Evolutionary conservation across 2,797 vertebrate species (phyloP), one percentile per base, ranked within the genome.

Genomic region (Lycodopsis pacificus): DNA sequence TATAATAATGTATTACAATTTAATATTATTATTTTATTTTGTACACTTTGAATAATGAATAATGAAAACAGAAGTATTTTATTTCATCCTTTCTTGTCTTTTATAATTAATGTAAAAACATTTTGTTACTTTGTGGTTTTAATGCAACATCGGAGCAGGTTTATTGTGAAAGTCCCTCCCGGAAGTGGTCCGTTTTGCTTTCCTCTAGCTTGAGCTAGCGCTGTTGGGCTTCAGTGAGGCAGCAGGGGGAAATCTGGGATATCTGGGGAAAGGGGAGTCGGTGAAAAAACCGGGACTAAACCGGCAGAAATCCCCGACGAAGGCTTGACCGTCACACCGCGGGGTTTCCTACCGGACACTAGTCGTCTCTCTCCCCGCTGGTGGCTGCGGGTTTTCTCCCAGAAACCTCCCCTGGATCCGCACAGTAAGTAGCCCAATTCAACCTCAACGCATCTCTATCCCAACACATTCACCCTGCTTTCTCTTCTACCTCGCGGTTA

Each of bases 361-460:
- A 49, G 57, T 9, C 17, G 65, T 59, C 58, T 2, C 61, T 68
- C 51, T 57, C 27, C 63, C 74, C 68, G 76, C 68, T 38, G 77
- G 72, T 38, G 80, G 63, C 83, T 81, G 87, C 84, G 79, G 17
- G 0, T 71, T 63, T 76, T 62, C 36, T 51, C 66, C 73, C 59
- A 8, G 10, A 65, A 71, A 38, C 13, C 76, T 79, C 63, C 73
- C 77, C 77, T 9, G 88, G 82, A 87, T 86, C 87, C 69, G 70
- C 84, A 71, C 88, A 10, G 90, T 92, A 56, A 91, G 91, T 92
- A 68, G 66, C 88, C 72, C 58, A 17, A 38, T 72, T 17, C 77
- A 71, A 57, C 73, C 74, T 68, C 5, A 77, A 64, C 72, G 76
- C 83, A 83, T 84, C 79, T 51, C 62, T 48, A 9, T 15, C 51